Evolutionary conservation across 2,888 invertebrate genomes (phyloP).

Genomic region (Eucriotettix oculatus): DNA sequence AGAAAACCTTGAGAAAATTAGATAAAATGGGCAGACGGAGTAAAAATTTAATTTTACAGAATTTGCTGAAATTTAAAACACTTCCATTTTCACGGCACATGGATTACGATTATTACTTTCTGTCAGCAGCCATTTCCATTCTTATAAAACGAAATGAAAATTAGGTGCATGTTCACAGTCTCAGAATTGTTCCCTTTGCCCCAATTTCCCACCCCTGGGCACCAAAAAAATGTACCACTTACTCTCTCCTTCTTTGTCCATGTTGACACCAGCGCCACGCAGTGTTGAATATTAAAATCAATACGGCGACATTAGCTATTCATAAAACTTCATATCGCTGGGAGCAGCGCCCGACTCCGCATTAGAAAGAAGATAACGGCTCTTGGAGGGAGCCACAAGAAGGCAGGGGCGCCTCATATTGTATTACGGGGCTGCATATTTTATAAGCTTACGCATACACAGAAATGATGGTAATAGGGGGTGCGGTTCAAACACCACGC

Average conservation of each 20-base stretch:
- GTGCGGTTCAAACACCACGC: constrained; percentile 7
- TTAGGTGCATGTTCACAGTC: too few species aligned
- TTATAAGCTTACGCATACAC: constrained; percentile 22
- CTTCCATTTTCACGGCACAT: too few species aligned
- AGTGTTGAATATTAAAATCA: constrained; percentile 15
- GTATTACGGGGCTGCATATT: constrained; percentile 34
- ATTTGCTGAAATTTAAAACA: too few species aligned
- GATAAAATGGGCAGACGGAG: too few species aligned
- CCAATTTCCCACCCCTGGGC: too few species aligned
- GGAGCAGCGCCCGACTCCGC: constrained; percentile 1
- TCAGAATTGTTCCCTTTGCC: too few species aligned
- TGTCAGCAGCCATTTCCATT: too few species aligned
- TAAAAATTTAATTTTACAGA: too few species aligned
- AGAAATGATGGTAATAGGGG: constrained; percentile 6
- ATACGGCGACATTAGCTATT: constrained; percentile 15
- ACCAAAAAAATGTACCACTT: neutral
- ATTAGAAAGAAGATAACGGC: constrained; percentile 8
- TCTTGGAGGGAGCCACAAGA: neutral
- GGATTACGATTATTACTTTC: too few species aligned
- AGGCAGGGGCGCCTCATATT: constrained; percentile 24
- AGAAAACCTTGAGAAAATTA: too few species aligned
- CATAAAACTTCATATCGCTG: constrained; percentile 14
- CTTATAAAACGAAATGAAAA: too few species aligned
- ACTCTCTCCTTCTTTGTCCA: neutral
- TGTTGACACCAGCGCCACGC: neutral